A percentile compares a stretch with the other conserved stretches of the same genome.
Conservation (phyloP, 2,888 invertebrate species). For the Phyllotreta cruciferae region DNA sequence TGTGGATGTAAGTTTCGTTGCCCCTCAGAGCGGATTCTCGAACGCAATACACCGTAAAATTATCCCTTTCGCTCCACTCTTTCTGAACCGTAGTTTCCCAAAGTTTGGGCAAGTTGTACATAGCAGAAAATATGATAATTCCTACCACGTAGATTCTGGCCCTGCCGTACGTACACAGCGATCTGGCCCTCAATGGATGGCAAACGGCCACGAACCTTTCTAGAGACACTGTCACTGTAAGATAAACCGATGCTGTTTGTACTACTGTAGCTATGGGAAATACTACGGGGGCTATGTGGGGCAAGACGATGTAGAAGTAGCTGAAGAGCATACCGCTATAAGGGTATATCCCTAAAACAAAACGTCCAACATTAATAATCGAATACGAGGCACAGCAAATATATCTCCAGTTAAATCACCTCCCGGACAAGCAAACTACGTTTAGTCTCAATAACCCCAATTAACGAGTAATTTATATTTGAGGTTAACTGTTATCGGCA, state of each 20-base stretch:
- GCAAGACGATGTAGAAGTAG: conserved; percentile 81
- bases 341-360: conserved; percentile 71
- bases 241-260: conserved; percentile 93
- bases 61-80: conserved; percentile 56
- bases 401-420: too few relatives aligned
- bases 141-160: conserved; percentile 85
- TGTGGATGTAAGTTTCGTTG: conserved; percentile 76
- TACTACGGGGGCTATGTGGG: conserved; percentile 79
- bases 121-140: conserved; percentile 79
- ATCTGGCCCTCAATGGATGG: conserved; percentile 86
- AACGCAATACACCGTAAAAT: conserved; percentile 70
- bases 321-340: conserved; percentile 79
- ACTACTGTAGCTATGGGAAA: conserved; percentile 87
- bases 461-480: conserved; percentile 11
- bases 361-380: neutral
- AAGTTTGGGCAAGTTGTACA: conserved; percentile 86
- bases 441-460: neutral
- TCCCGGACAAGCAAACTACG: too few relatives aligned
- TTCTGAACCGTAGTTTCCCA: conserved; percentile 68
- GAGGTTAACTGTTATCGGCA: neutral
- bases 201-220: conserved; percentile 94
- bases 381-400: too few relatives aligned
- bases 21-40: conserved; percentile 72
- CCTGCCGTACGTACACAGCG: conserved; percentile 87
- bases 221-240: conserved; percentile 87